Conservation (phyloP, 2,113 vertebrate genomes). For the Trochalopteron elliotii region DNA sequence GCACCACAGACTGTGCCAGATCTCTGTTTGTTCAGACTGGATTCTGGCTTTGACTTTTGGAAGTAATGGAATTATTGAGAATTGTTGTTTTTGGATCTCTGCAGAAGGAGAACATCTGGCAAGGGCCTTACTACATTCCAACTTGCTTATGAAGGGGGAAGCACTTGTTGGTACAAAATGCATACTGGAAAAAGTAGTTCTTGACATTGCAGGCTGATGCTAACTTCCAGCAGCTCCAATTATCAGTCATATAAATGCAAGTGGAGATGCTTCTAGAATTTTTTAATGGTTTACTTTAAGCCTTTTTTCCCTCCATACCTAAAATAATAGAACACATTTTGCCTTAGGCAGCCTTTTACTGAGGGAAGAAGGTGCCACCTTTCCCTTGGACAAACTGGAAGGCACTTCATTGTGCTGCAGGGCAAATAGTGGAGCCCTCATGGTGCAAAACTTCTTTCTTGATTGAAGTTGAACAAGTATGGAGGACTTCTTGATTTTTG, state of each 20-base stretch:
- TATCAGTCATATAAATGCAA: not conserved
- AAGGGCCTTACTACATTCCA: not conserved
- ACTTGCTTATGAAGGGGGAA: not conserved
- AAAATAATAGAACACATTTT: not conserved
- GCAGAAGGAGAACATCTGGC: constrained; percentile 11
- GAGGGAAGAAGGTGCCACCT: not conserved
- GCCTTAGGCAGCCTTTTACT: not conserved
- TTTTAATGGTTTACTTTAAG: not conserved
- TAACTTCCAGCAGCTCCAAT: not conserved
- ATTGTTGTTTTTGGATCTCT: constrained; percentile 24
- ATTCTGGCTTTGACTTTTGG: not conserved
- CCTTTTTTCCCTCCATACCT: not conserved
- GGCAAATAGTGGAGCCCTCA: not conserved
- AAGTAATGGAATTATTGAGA: constrained; percentile 36
- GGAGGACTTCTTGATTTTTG: not conserved
- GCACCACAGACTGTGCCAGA: not conserved
- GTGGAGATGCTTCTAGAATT: not conserved
- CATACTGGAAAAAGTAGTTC: not conserved
- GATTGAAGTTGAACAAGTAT: not conserved
- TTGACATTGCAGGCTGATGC: not conserved
- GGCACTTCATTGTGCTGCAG: not conserved
- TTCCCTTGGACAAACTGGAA: not conserved
- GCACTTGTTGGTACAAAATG: not conserved
- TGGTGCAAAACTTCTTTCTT: not conserved
- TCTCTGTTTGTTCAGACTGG: not conserved